phyloP scores from a whole-genome alignment of 2,797 vertebrate genomes.

The Enteromius unitaeniatus region DNA sequence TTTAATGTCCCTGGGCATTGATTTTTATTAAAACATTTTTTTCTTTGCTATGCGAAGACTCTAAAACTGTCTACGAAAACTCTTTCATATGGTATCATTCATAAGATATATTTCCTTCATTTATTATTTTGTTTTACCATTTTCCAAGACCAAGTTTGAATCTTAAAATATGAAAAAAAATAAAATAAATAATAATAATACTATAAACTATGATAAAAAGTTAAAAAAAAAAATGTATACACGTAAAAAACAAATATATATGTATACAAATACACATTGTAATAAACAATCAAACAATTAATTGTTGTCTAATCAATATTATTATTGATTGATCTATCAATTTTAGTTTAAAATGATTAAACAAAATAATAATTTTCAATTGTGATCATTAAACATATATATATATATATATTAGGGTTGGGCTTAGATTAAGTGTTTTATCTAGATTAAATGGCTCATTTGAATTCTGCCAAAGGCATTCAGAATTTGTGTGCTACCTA shows the following conservation, averaged over 20 bases:
- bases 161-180: not conserved
- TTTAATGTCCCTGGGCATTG: not conserved
- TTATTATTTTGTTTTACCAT: not conserved
- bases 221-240: not conserved
- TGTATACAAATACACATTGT: not conserved
- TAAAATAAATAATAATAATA: too few species aligned
- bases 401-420: too few species aligned
- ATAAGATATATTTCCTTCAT: not conserved
- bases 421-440: too few species aligned
- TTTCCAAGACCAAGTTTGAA: not conserved
- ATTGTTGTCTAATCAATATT: not conserved
- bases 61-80: not conserved
- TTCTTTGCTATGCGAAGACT: not conserved
- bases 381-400: too few species aligned
- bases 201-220: not conserved
- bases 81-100: not conserved
- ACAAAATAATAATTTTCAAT: too few species aligned
- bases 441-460: too few species aligned
- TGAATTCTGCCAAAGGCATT: too few species aligned
- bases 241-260: not conserved
- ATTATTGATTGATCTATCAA: not conserved
- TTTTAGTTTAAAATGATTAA: not conserved
- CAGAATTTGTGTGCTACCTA: too few species aligned
- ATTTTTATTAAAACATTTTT: conserved; percentile 3
- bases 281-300: not conserved